These are phyloP conservation scores for Aphidius ervi DNA, from an alignment of 1,140 invertebrate species.

Conservation along the genomic window DNA sequence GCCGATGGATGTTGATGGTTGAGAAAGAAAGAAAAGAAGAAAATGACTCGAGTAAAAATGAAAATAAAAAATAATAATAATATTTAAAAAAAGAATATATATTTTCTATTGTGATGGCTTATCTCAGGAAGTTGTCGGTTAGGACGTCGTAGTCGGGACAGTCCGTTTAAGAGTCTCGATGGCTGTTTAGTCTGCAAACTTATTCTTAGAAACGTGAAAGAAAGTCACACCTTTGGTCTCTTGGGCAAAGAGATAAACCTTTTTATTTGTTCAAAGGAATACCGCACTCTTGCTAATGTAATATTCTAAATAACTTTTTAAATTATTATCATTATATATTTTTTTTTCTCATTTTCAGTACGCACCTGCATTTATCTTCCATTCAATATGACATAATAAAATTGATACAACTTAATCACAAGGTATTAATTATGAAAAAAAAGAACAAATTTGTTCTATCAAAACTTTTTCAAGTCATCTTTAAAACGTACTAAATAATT, in stretches of 20 bases:
- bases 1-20: slow-evolving; percentile 10
- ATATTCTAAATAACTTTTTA: too few species aligned
- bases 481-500: too few species aligned
- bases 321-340: too few species aligned
- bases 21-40: neutral
- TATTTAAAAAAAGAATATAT: slow-evolving; percentile 31
- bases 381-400: too few species aligned
- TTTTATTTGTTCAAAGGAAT: slow-evolving; percentile 19
- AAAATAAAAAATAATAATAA: slow-evolving; percentile 15
- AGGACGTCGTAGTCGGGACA: slow-evolving; percentile 36
- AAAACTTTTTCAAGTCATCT: too few species aligned
- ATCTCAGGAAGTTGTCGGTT: slow-evolving; percentile 50
- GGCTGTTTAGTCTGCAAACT: slow-evolving; percentile 46
- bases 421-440: too few species aligned
- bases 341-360: too few species aligned
- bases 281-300: neutral
- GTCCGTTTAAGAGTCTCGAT: slow-evolving; percentile 41
- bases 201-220: slow-evolving; percentile 44
- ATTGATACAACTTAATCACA: too few species aligned
- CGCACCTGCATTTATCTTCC: too few species aligned
- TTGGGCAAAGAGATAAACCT: slow-evolving; percentile 11
- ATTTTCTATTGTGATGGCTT: slow-evolving; percentile 44
- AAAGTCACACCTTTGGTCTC: slow-evolving; percentile 39
- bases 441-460: too few species aligned
- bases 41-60: slow-evolving; percentile 10